Evolutionary conservation across 2,113 vertebrate genomes (phyloP).

Genomic region (Glaucidium brasilianum): DNA sequence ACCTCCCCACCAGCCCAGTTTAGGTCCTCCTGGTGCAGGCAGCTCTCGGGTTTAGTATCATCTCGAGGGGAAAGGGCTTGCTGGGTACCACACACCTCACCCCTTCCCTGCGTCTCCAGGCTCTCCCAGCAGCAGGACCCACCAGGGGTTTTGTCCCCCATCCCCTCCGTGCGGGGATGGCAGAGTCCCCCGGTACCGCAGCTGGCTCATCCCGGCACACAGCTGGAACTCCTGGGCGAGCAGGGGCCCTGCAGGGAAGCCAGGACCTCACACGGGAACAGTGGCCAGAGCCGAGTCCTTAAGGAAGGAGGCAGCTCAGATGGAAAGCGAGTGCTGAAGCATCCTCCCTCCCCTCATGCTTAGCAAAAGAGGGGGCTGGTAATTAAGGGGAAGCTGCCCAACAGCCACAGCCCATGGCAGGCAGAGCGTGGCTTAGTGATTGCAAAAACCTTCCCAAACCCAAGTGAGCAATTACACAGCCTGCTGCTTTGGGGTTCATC

Average conservation of each 20-base stretch:
- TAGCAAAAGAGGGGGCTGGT: neutral
- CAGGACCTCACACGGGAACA: rapidly evolving
- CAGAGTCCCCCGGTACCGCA: neutral
- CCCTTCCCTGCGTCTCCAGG: rapidly evolving
- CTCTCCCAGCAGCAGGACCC: neutral
- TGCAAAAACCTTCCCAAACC: neutral
- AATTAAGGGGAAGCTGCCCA: neutral
- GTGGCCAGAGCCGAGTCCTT: rapidly evolving
- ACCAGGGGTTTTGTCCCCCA: rapidly evolving
- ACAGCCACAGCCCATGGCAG: neutral
- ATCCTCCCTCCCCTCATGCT: neutral
- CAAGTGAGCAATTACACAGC: neutral
- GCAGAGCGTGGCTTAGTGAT: neutral
- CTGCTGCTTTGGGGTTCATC: neutral
- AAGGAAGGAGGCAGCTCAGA: neutral
- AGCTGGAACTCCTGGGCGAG: neutral
- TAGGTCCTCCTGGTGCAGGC: neutral
- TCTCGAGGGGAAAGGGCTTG: neutral
- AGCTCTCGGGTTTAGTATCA: neutral
- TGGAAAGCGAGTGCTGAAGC: neutral
- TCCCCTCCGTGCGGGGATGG: rapidly evolving
- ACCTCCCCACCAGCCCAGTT: rapidly evolving
- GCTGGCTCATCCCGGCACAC: rapidly evolving
- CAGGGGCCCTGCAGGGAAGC: neutral
- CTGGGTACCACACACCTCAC: rapidly evolving